Base-by-base conservation (phyloP, 2,888 invertebrate species). In the Pheosia gnoma region DNA sequence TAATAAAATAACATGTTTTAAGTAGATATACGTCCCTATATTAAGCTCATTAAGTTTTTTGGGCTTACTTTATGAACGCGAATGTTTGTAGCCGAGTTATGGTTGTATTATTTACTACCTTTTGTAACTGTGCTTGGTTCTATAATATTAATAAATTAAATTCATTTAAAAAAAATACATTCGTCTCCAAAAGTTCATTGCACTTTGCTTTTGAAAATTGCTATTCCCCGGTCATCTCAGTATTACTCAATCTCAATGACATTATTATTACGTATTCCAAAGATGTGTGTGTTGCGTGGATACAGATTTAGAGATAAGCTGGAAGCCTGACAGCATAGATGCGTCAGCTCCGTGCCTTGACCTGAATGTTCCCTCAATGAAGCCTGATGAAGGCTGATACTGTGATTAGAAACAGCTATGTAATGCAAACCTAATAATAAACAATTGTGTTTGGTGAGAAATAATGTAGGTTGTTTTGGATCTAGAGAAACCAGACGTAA, bases 241-340 rank as follows among this genome's bases (percentile, higher is more conserved):
- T 57, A 25, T 45, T 25, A 25, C 36, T 6, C 57, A 57, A 57
- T 36, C 10, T 10, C 55, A 36, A 45, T 57, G 57, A 57, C 45
- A 13, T 36, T 57, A 57, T 57, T 57, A 57, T 57, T 57, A 57
- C 45, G 45, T 57, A 57, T 57, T 57, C 57, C 36, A 36, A 57
- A 8, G 57, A n/a, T 41, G 56, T 41, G 37, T 69, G 65, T 61
- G 47, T 58, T 59, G 64, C 72, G 62, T 69, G 75, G 53, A 38
- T 63, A 41, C 67, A 63, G 66, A 70, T 70, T 70, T 67, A 62
- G 72, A 70, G 75, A 76, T 75, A 76, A 72, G 62, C 41, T 59
- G 53, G 74, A 67, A 72, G 66, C 71, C 68, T 58, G 61, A 60
- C 51, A 13, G 10, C 66, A 61, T 57, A 59, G 69, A 65, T 66